phyloP scores from a whole-genome alignment of 2,113 vertebrate species.

The Helogale parvula region DNA sequence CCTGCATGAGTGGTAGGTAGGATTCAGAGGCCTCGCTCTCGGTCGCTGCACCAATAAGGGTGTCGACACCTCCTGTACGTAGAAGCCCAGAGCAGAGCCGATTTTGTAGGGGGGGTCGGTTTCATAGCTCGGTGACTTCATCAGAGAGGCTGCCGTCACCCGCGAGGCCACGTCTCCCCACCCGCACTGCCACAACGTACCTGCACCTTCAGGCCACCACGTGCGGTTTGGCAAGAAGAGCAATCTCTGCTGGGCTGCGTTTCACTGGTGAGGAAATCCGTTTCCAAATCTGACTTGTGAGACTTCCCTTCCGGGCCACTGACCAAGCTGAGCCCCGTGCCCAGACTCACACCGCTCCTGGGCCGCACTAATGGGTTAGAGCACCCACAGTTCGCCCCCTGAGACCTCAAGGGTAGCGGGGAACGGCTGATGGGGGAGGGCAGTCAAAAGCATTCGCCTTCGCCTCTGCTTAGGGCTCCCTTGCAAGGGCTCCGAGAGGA shows the following conservation, averaged over 20 bases:
- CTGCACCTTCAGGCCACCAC: background rate
- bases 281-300: background rate
- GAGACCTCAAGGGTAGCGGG: background rate
- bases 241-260: background rate
- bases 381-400: background rate
- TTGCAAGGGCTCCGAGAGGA: background rate
- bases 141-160: background rate
- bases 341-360: background rate
- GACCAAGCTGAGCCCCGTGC: background rate
- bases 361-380: background rate
- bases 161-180: background rate
- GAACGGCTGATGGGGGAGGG: background rate
- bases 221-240: background rate
- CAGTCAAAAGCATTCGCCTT: background rate
- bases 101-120: background rate
- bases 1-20: background rate
- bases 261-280: background rate
- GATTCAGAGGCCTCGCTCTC: background rate
- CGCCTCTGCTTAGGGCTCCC: background rate
- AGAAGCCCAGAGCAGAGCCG: background rate
- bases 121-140: background rate
- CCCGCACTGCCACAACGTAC: fast-evolving
- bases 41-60: background rate
- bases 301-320: background rate
- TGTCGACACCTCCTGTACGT: background rate